Base-by-base conservation (phyloP, 1,140 invertebrate species). In the Procambarus clarkii region DNA sequence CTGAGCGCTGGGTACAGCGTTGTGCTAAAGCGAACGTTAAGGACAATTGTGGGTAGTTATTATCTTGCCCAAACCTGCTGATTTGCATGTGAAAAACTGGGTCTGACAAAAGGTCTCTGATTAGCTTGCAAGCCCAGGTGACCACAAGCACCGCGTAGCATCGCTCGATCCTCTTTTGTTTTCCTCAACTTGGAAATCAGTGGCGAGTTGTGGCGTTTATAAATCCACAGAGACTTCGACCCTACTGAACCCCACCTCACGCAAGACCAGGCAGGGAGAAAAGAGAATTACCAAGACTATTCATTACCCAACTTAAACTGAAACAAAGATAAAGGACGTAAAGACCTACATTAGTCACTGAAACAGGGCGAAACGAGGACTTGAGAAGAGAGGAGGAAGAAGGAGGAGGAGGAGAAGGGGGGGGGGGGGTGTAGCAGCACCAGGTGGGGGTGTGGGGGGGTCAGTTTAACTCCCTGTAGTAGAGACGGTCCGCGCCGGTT, bases 31-130 rank as follows among this genome's bases (percentile, higher is more conserved):
- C 24, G 34, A 58, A 13, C 85, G 74, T 86, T 88, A 48, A 11
- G 54, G 76, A 77, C 54, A 2, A 45, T 34, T 88, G 86, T 88
- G 86, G 76, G 54, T 79, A 60, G 54, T 54, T 77, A 88, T 45
- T 81, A 21, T 79, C 86, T 88, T 79, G 86, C 58, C 54, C 74
- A n/a, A n/a, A 45, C 18, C 46, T 64, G 48, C 79, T 89, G 87
- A 89, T 89, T 89, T 89, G 87, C 87, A 89, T 89, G 87, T 74
- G 87, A 89, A 89, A 89, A 89, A 89, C 87, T 89, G 48, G 79
- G 80, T 64, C 87, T 76, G 87, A 89, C 87, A 89, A 83, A 89
- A 89, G 87, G 80, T 21, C 64, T 89, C 87, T 83, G 87, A 89
- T 89, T 89, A 89, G 79, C 87, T 89, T 77, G 87, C 87, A 83